Percentiles rank a stretch among this genome's conserved stretches.
Evolutionary conservation across 2,113 vertebrate species (phyloP).

Genomic region (Ahaetulla prasina): DNA sequence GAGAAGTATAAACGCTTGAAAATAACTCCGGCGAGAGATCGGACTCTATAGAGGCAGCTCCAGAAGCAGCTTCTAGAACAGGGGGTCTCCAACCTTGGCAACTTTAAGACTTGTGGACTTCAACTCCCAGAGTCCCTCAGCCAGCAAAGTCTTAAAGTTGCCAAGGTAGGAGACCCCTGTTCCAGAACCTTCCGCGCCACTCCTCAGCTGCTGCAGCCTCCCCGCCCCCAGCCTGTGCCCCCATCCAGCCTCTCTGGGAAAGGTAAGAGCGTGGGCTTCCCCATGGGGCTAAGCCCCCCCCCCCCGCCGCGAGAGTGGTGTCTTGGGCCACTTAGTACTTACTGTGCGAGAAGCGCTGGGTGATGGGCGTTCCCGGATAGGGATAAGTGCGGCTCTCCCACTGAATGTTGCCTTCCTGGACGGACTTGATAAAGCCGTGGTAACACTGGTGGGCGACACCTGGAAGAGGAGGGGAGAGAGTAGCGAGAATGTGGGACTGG

Average conservation of each 20-base stretch:
- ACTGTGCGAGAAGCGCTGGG: slow-evolving; percentile 98
- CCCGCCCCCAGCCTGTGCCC: background rate
- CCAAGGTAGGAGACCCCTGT: no score
- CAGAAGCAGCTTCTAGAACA: no score
- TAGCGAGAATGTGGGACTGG: background rate
- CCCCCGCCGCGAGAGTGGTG: no score
- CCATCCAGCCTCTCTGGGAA: background rate
- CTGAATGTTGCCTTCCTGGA: slow-evolving; percentile 96
- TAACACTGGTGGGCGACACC: slow-evolving; percentile 98
- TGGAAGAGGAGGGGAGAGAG: slow-evolving; percentile 49
- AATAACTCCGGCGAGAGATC: no score
- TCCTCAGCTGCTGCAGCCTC: background rate
- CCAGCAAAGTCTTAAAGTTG: no score
- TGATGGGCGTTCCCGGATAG: slow-evolving; percentile 96
- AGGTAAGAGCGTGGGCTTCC: background rate
- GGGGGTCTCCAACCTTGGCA: no score
- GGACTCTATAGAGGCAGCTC: no score
- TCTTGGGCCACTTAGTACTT: slow-evolving; percentile 24
- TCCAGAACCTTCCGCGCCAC: background rate
- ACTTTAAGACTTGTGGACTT: no score
- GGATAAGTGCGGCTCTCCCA: slow-evolving; percentile 99
- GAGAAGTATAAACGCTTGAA: background rate
- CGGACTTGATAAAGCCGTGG: slow-evolving; percentile 93
- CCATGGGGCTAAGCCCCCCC: background rate
- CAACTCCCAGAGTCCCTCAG: no score